Percentiles rank a stretch among this genome's conserved stretches.
Conservation (phyloP, 1,140 invertebrate genomes). For the Atta cephalotes region DNA sequence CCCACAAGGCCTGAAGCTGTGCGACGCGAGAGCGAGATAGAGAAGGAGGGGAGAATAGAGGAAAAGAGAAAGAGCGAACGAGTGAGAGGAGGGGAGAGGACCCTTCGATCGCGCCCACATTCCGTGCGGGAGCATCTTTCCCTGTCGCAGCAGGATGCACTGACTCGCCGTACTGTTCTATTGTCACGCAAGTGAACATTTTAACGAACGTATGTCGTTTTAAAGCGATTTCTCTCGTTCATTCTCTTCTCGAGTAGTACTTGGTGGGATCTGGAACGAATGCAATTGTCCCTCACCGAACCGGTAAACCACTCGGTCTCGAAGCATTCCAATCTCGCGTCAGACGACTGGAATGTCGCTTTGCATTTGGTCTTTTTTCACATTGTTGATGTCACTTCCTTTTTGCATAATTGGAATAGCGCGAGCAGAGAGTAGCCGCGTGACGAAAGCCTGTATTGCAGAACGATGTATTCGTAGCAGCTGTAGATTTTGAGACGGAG, state of each 20-base stretch:
- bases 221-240: background rate
- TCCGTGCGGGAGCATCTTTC: constrained; percentile 66
- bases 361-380: background rate
- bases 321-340: background rate
- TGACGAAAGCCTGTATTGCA: background rate
- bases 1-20: constrained; percentile 19
- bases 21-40: constrained; percentile 22
- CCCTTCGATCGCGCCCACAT: constrained; percentile 73
- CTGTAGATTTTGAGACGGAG: background rate
- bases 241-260: background rate
- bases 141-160: constrained; percentile 58
- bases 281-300: background rate
- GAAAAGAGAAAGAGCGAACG: background rate
- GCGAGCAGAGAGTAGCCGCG: background rate
- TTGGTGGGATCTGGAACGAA: background rate
- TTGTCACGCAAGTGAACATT: constrained; percentile 13
- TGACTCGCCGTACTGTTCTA: constrained; percentile 48
- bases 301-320: background rate
- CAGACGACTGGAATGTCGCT: background rate
- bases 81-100: background rate
- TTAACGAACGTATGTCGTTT: background rate
- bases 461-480: no score
- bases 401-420: background rate
- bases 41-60: background rate
- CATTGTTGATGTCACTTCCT: background rate